Conservation (phyloP, 1,140 invertebrate species). For the Oreohelix idahoensis region DNA sequence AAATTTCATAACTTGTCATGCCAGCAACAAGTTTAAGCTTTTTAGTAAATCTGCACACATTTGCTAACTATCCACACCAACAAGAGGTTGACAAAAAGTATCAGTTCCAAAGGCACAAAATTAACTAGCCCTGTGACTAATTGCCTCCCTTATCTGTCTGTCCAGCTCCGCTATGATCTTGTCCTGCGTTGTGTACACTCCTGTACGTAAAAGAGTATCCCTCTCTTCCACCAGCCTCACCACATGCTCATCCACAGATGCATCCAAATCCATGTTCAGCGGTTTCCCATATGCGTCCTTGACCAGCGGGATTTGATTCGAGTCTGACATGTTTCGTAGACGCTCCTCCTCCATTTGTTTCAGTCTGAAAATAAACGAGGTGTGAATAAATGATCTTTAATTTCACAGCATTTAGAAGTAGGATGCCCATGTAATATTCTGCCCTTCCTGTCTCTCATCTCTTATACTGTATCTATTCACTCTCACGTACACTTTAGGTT, state of each 20-base stretch:
- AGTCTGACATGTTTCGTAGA: conserved; percentile 50
- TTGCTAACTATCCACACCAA: too few relatives aligned
- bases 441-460: too few relatives aligned
- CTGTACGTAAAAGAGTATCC: conserved; percentile 72
- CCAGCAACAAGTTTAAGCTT: too few relatives aligned
- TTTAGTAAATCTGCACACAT: too few relatives aligned
- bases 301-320: conserved; percentile 36
- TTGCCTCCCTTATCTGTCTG: conserved; percentile 70
- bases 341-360: conserved; percentile 64
- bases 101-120: too few relatives aligned
- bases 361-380: conserved; percentile 50
- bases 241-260: conserved; percentile 71
- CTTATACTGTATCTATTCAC: too few relatives aligned
- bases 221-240: conserved; percentile 72
- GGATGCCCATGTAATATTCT: too few relatives aligned
- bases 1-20: too few relatives aligned
- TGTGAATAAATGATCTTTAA: too few relatives aligned
- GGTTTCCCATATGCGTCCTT: conserved; percentile 34
- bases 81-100: too few relatives aligned
- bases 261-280: conserved; percentile 53
- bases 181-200: conserved; percentile 73
- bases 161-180: conserved; percentile 73
- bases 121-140: conserved; percentile 57
- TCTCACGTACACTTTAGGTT: too few relatives aligned
- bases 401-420: too few relatives aligned